Percentiles rank a stretch among this genome's conserved stretches.
Evolutionary conservation across 2,113 vertebrate genomes (phyloP).

Genomic region (Myrmecophaga tridactyla): DNA sequence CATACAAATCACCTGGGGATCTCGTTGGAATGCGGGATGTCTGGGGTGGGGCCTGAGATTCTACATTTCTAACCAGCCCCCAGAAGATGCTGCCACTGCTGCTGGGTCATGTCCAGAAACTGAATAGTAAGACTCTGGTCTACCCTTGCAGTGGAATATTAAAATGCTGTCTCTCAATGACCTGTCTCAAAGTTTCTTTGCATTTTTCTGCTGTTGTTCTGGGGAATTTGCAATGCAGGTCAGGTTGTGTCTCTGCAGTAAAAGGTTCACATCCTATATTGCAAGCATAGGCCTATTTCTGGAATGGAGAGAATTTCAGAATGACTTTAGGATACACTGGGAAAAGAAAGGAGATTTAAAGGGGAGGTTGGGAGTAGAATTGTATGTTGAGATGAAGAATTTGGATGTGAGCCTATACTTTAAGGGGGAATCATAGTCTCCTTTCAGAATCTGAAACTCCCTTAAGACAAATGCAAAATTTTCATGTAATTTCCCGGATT

Average conservation of each 20-base stretch:
- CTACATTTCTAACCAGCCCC: background rate
- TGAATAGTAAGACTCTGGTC: background rate
- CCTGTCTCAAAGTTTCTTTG: conserved; percentile 9
- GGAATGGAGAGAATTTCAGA: background rate
- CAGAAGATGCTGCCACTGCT: background rate
- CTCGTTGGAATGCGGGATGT: background rate
- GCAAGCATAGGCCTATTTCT: background rate
- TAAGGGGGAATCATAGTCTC: background rate
- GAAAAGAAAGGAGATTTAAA: background rate
- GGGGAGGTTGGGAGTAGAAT: background rate
- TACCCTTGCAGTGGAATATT: conserved; percentile 35
- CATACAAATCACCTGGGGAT: background rate
- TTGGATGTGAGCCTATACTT: background rate
- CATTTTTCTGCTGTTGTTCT: conserved; percentile 13
- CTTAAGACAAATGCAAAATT: conserved; percentile 14
- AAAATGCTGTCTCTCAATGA: conserved; percentile 52
- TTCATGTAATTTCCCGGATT: background rate
- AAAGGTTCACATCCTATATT: background rate
- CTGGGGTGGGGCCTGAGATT: background rate
- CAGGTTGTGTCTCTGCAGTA: background rate
- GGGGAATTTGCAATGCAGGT: background rate
- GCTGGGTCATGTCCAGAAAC: background rate
- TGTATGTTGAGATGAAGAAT: background rate
- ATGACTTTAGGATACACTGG: background rate
- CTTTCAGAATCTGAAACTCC: background rate